A percentile compares a stretch with the other conserved stretches of the same genome.
phyloP scores from a whole-genome alignment of 1,140 invertebrate species.

The Danaus melanippus region DNA sequence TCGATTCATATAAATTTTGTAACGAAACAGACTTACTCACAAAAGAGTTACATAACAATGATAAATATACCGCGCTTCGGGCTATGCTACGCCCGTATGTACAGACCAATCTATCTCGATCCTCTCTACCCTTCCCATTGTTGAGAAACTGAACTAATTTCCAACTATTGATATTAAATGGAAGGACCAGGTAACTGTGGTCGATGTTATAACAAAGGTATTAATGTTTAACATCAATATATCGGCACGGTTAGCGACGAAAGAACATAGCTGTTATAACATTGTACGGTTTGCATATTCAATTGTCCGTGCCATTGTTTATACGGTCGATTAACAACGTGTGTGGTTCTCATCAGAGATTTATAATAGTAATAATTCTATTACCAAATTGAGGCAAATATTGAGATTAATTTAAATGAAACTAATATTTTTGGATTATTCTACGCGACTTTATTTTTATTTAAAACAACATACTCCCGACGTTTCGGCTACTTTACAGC shows the following conservation, averaged over 20 bases:
- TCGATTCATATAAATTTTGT: not conserved
- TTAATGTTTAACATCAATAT: slow-evolving; percentile 63
- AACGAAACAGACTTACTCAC: slow-evolving; percentile 31
- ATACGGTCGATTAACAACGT: slow-evolving; percentile 42
- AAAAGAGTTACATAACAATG: slow-evolving; percentile 50
- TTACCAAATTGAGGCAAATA: too few relatives aligned
- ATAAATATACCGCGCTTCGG: slow-evolving; percentile 54
- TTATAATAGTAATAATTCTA: too few relatives aligned
- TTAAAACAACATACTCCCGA: too few relatives aligned
- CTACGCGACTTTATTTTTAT: too few relatives aligned
- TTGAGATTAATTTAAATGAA: too few relatives aligned
- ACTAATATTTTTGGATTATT: too few relatives aligned
- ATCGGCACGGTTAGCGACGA: slow-evolving; percentile 65
- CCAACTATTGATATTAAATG: slow-evolving; percentile 21
- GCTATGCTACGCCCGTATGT: slow-evolving; percentile 38
- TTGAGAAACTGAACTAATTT: slow-evolving; percentile 10
- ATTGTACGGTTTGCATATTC: slow-evolving; percentile 66
- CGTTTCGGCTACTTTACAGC: too few relatives aligned
- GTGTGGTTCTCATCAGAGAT: slow-evolving; percentile 33
- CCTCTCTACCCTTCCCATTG: slow-evolving; percentile 20
- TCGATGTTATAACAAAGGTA: slow-evolving; percentile 51
- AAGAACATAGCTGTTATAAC: slow-evolving; percentile 59
- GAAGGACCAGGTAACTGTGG: slow-evolving; percentile 35
- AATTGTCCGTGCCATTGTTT: slow-evolving; percentile 66
- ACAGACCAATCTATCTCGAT: slow-evolving; percentile 31